Percentiles rank a stretch among this genome's conserved stretches.
phyloP scores from a whole-genome alignment of 2,888 invertebrate species.

The Portevinia maculata region DNA sequence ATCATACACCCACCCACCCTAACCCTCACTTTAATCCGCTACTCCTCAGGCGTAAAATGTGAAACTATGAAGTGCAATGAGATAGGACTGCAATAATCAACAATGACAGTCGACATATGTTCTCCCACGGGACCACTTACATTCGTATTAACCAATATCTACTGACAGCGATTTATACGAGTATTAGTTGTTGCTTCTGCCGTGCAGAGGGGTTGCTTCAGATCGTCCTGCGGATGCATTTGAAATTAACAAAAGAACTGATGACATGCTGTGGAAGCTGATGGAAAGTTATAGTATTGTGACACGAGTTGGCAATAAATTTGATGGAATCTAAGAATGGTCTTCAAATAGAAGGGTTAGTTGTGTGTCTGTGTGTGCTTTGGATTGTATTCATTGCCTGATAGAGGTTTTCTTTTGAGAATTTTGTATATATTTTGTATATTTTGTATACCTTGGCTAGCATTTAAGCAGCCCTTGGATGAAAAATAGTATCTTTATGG shows the following conservation, averaged over 20 bases:
- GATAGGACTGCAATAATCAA: constrained; percentile 35
- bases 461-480: no score
- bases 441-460: no score
- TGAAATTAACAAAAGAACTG: constrained; percentile 59
- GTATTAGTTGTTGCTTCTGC: constrained; percentile 2
- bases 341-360: constrained; percentile 5
- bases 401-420: not conserved
- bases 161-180: constrained; percentile 37
- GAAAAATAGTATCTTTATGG: no score
- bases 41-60: not conserved
- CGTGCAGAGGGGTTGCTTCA: constrained; percentile 24
- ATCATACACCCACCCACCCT: not conserved
- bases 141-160: constrained; percentile 59
- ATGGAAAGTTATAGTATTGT: constrained; percentile 35
- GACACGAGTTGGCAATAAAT: constrained; percentile 70
- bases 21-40: no score
- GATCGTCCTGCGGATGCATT: constrained; percentile 53
- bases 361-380: not conserved
- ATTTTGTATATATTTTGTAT: not conserved
- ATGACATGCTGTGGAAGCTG: constrained; percentile 39
- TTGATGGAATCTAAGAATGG: constrained; percentile 26
- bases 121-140: constrained; percentile 70
- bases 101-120: constrained; percentile 65
- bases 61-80: constrained; percentile 45
- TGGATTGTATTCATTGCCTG: not conserved